phyloP scores from a whole-genome alignment of 2,888 invertebrate genomes.

The Podabrus alpinus region DNA sequence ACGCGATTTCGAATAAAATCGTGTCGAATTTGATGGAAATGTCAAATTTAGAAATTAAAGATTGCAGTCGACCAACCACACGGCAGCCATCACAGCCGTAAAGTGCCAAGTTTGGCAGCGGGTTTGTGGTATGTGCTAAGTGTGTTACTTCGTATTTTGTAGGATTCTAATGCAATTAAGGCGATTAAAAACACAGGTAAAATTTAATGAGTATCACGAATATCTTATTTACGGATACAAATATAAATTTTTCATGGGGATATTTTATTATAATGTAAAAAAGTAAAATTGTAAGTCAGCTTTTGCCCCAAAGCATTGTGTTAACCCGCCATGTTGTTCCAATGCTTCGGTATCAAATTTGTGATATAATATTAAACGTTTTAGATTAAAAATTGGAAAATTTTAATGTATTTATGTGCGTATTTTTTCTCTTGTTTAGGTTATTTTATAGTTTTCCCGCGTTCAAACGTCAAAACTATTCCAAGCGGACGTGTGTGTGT shows the following conservation, averaged over 20 bases:
- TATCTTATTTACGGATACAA: conserved; percentile 11
- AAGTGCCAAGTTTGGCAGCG: conserved; percentile 55
- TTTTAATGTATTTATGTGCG: conserved; percentile 53
- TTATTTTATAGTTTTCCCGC: conserved; percentile 57
- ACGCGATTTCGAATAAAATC: conserved; percentile 39
- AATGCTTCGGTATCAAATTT: conserved; percentile 61
- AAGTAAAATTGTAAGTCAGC: conserved; percentile 50
- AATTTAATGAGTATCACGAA: conserved; percentile 26
- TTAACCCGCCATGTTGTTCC: conserved; percentile 74
- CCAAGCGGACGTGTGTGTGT: conserved; percentile 45
- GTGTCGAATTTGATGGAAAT: conserved; percentile 26
- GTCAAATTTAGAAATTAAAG: conserved; percentile 27
- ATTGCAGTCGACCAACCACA: conserved; percentile 27
- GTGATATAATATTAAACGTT: conserved; percentile 33
- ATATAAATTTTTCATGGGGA: conserved; percentile 21
- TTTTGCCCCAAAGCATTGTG: conserved; percentile 54
- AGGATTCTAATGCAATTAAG: conserved; percentile 56
- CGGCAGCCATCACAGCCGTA: conserved; percentile 54
- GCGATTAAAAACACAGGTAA: conserved; percentile 56
- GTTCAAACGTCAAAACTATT: conserved; percentile 54
- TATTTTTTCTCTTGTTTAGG: conserved; percentile 57
- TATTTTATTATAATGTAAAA: conserved; percentile 22
- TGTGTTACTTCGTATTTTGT: conserved; percentile 57
- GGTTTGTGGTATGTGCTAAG: conserved; percentile 57
- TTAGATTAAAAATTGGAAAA: conserved; percentile 39